Evolutionary conservation across 2,797 vertebrate genomes (phyloP), one percentile per base, ranked within the genome.

Genomic region (Enteromius radiatus): DNA sequence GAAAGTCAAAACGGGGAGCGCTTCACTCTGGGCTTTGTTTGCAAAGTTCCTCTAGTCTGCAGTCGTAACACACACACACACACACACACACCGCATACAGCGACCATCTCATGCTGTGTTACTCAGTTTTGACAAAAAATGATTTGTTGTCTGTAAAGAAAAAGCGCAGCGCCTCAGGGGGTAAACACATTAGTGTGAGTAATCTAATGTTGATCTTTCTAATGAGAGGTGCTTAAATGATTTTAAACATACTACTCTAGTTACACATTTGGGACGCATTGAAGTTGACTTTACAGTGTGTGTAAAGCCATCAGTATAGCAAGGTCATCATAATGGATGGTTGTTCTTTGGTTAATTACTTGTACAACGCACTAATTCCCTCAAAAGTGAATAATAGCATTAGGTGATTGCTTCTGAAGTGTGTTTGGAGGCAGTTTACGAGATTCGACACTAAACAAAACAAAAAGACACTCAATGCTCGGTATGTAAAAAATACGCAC

Each of bases 171-270:
- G 88, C 92, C 93, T 92, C 73, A 12, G 87, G 93, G 91, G 81
- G 84, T 78, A 81, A 86, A 86, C 84, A 87, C 91, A 90, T 93
- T 92, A 94, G 89, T 81, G 84, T 94, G 93, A 95, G 92, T 77
- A 91, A 95, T 94, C 88, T 89, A 76, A 84, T 94, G 91, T 95
- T 94, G 94, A 92, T 91, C 88, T 93, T 93, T 89, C 88, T 94
- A 93, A 94, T 93, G 91, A 92, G 91, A 91, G 84, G 88, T 90
- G 87, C 88, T 91, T 90, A 89, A 89, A 91, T 89, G 87, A 87
- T 84, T 89, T 82, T 91, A 94, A 94, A 92, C 89, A 88, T 91
- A 92, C 91, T 88, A 8, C 87, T 91, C 90, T 84, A 90, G 75
- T 84, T 86, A 85, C 84, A 87, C 84, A 86, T 80, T 85, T 81